Evolutionary conservation across 2,888 invertebrate species (phyloP), one percentile per base, ranked within the genome.

Genomic region (Thecophora atra): DNA sequence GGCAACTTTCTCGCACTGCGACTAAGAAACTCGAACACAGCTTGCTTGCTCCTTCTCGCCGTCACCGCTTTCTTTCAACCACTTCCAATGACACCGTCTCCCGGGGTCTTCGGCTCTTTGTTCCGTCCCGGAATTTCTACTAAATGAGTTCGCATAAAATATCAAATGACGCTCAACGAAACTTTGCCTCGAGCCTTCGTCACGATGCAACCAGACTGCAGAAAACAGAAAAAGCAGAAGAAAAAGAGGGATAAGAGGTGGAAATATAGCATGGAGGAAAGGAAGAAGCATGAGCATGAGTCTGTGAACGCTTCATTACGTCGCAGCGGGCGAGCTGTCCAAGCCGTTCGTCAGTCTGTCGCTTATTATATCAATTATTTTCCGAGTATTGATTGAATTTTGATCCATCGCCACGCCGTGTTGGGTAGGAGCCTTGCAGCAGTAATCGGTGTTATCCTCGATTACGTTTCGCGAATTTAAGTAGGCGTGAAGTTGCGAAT

Each of bases 81-180:
- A 15, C 21, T 7, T 3, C 21, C 11, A n/a, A 37, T 17, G 62
- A 7, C 30, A 62, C 30, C 28, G 24, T 26, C 5, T 13, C 24
- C 15, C 24, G 24, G 28, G 58, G 17, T 58, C 17, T 28, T n/a
- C 15, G 11, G 28, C 17, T 26, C 28, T 60, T 60, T 60, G n/a
- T 17, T 30, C n/a, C 7, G 26, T 51, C 13, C 47, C 13, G 37
- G n/a, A 52, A 56, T 68, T 68, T 54, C 21, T 54, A 11, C 15
- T 19, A 13, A 68, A 56, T 68, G 54, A 68, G 37, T 58, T 68
- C 42, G 58, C 44, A 68, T 58, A 68, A 68, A 68, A 68, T 68
- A 56, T 58, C 56, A 68, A 68, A 68, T 68, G 68, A 68, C 30
- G 56, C 68, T 56, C 56, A 37, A 37, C 56, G 42, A 68, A 68